Conservation (phyloP, 2,888 invertebrate genomes). For the Pimpla rufipes region DNA sequence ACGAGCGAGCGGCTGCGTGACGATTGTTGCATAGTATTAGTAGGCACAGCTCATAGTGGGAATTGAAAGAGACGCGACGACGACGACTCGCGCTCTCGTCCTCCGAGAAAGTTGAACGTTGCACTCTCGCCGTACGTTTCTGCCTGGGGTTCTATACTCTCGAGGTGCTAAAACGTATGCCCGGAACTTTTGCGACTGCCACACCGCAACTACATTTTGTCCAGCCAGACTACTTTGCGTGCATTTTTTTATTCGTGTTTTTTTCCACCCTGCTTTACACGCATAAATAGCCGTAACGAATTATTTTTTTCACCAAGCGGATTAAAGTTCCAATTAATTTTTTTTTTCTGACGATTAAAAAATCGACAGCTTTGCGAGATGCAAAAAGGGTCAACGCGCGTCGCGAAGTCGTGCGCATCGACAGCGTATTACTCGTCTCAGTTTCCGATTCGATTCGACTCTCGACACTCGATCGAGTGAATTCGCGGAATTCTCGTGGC, state of each 20-base stretch:
- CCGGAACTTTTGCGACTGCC: slow-evolving; percentile 23
- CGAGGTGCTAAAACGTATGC: slow-evolving; percentile 43
- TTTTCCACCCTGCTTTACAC: not conserved
- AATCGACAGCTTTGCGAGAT: not conserved
- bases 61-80: slow-evolving; percentile 65
- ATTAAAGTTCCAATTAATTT: not conserved
- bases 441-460: not conserved
- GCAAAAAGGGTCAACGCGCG: not conserved
- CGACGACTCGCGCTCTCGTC: slow-evolving; percentile 60
- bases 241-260: not conserved
- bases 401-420: not conserved
- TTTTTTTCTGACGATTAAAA: not conserved
- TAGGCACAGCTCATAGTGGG: slow-evolving; percentile 52
- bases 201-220: not conserved
- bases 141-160: slow-evolving; percentile 48
- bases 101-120: slow-evolving; percentile 69
- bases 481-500: slow-evolving; percentile 5
- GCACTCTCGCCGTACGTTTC: slow-evolving; percentile 59
- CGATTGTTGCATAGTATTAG: slow-evolving; percentile 19
- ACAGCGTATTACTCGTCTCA: slow-evolving; percentile 9
- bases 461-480: not conserved
- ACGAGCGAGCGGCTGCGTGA: slow-evolving; percentile 56
- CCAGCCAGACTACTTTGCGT: not conserved
- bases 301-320: not conserved
- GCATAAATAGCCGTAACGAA: not conserved